Base-by-base conservation (phyloP, 2,797 vertebrate genomes). In the Gymnocypris eckloni region DNA sequence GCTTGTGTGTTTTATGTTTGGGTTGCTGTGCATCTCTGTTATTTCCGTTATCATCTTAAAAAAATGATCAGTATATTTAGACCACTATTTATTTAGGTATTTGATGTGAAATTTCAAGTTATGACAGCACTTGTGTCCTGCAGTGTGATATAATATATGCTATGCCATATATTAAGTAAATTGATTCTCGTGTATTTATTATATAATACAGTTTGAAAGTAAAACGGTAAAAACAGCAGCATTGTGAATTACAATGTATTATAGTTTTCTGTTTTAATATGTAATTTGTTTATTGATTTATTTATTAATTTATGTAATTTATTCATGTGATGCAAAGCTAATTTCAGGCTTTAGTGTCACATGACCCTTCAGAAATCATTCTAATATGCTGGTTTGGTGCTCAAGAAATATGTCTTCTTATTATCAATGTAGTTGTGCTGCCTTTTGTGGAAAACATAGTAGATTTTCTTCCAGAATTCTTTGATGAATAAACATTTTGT, bases 1-100 rank as follows among this genome's bases (percentile, higher is more conserved):
- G 50, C 71, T 70, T 76, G 72, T 83, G 59, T 45, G 66, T 69
- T 61, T 81, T 56, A 61, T 86, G 72, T 9, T 72, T 66, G 61
- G 69, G 22, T 70, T 64, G 15, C 52, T n/a, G 20, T 33, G 18
- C 41, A 22, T 41, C 9, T 61, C 37, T 45, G 25, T 86, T 75
- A 41, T 75, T 81, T 39, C 13, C 4, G 18, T 66, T 54, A 50
- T 56, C 39, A n/a, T 71, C 16, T 20, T 71, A 5, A 37, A 86
- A 67, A 45, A 48, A 20, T 33, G 22, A 83, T 89, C 50, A 67
- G 80, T 72, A 83, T 88, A 89, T 87, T 75, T 75, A 54, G 77
- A 83, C 83, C 8, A 6, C 6, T 79, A 20, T 64, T 28, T 66
- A 79, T 79, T 64, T 64, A 9, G 56, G 77, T 28, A 45, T 9